These are phyloP conservation scores for Aproaerema taeniolella DNA, from an alignment of 2,888 invertebrate species.

Conservation along the genomic window DNA sequence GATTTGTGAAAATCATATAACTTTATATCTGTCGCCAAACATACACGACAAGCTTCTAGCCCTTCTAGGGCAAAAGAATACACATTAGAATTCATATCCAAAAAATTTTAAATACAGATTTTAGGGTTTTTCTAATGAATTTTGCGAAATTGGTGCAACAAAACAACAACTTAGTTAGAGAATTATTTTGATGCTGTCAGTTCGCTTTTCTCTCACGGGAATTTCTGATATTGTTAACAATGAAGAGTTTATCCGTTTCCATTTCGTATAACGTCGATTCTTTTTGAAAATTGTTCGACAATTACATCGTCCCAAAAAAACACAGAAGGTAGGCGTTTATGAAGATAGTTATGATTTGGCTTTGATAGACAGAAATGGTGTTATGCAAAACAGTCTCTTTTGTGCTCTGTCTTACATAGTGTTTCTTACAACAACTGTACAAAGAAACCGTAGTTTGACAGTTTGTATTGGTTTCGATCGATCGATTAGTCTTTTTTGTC, in stretches of 20 bases:
- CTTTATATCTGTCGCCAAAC: slow-evolving; percentile 1
- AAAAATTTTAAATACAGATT: not conserved
- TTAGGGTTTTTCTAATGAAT: not conserved
- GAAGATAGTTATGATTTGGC: not conserved
- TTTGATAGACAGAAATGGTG: not conserved
- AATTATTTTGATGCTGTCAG: not conserved
- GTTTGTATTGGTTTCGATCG: not conserved
- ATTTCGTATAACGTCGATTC: too few species aligned
- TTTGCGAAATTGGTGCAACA: not conserved
- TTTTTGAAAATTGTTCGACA: not conserved
- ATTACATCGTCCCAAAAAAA: not conserved
- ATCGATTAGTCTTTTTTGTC: not conserved
- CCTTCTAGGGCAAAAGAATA: not conserved
- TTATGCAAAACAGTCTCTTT: not conserved
- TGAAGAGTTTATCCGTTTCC: not conserved
- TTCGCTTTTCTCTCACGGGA: too few species aligned
- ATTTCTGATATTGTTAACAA: not conserved
- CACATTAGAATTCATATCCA: not conserved
- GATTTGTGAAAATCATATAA: not conserved
- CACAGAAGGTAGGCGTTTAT: not conserved
- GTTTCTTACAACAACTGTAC: not conserved
- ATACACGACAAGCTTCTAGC: slow-evolving; percentile 2
- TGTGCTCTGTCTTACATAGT: not conserved
- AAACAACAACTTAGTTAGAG: not conserved
- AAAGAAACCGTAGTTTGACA: not conserved